Base-by-base conservation (phyloP, 2,888 invertebrate species). In the Augiades crinisus region DNA sequence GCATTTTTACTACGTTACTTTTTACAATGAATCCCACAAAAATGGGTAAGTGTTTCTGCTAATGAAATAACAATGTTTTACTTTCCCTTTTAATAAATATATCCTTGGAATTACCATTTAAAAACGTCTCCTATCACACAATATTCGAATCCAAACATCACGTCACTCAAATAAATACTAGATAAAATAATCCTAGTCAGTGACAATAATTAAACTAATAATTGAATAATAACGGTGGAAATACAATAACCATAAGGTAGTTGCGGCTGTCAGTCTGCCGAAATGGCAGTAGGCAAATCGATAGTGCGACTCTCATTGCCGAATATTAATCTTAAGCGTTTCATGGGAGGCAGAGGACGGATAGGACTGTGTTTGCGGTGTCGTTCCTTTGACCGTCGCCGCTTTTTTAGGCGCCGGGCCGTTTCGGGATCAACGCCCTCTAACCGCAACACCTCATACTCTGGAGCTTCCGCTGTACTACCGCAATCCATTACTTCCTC, bases 271-370 rank as follows among this genome's bases (percentile, higher is more conserved):
- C 90, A 89, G 86, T 89, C 89, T 80, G 91, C 91, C 72, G 91
- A 88, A 70, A 92, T 90, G 85, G 92, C 93, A 87, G 94, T 92
- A 81, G 96, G 96, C 90, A 97, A 92, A 90, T 96, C 95, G 75
- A 96, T 96, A 74, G 95, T 96, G 74, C 94, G 95, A 72, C 95
- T 95, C 81, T 97, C 97, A 78, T 96, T 96, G 64, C 97, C 96
- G 71, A 97, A 95, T 70, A 96, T 96, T 71, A 97, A 91, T 72
- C 95, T 92, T 76, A 97, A 90, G 70, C 97, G 92, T 85, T 97
- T 97, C 92, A 95, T 94, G 44, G 94, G 93, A 59, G 94, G 94
- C 68, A 93, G 91, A 61, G 92, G 91, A 76, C 85, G 85, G 72
- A 89, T 78, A 57, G 87, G 87, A 63, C 89, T 91, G 65, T 91